These are phyloP conservation scores for Prorops nasuta DNA, from an alignment of 1,140 invertebrate genomes.

Conservation along the genomic window DNA sequence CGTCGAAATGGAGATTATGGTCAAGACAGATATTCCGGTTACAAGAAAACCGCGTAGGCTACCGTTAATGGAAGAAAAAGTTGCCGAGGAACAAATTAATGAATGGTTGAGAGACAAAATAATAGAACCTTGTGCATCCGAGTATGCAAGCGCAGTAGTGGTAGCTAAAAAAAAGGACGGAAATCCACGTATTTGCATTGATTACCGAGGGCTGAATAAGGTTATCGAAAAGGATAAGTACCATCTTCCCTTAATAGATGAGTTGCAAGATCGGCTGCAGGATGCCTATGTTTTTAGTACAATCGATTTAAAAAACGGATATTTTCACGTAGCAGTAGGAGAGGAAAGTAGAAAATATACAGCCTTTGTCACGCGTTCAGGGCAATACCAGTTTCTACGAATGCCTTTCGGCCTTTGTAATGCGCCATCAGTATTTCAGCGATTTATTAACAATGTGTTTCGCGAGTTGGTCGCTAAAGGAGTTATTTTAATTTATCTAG, in stretches of 20 bases:
- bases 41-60: background rate
- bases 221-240: background rate
- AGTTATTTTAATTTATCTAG: background rate
- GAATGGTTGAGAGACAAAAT: background rate
- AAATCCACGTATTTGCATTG: background rate
- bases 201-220: background rate
- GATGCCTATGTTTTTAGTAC: background rate
- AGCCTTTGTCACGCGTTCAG: background rate
- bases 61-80: background rate
- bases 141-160: background rate
- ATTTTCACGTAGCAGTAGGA: background rate
- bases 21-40: background rate
- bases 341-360: background rate
- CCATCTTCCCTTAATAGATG: background rate
- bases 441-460: background rate
- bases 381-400: background rate
- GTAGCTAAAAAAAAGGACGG: background rate
- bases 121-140: background rate
- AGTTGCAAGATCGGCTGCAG: background rate
- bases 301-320: constrained; percentile 1
- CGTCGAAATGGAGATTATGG: background rate
- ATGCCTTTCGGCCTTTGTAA: background rate
- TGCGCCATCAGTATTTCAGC: background rate
- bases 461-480: background rate
- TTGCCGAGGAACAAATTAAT: background rate